Evolutionary conservation across 2,113 vertebrate genomes (phyloP).

Genomic region (Phalacrocorax carbo): DNA sequence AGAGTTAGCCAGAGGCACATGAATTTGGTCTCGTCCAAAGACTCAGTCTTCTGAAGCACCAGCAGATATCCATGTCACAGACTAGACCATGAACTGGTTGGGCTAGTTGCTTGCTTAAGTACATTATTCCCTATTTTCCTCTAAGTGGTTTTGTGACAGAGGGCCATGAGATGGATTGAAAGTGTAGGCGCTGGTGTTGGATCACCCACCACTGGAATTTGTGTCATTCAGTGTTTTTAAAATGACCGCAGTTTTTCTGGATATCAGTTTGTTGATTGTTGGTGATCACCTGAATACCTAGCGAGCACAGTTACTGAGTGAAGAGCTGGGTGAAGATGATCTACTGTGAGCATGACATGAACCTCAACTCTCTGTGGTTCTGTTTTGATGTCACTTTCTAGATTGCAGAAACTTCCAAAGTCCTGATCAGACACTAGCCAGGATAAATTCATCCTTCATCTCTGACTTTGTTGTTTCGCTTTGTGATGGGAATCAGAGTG

Average conservation of each 20-base stretch:
- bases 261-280: not conserved
- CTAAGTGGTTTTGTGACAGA: not conserved
- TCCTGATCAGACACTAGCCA: not conserved
- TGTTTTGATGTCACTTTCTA: not conserved
- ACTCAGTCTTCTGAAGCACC: not conserved
- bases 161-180: not conserved
- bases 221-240: not conserved
- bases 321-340: not conserved
- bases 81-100: not conserved
- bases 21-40: not conserved
- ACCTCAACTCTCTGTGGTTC: not conserved
- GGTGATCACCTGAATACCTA: not conserved
- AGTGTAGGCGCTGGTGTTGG: not conserved
- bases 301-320: not conserved
- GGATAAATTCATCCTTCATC: not conserved
- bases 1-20: not conserved
- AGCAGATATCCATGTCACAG: not conserved
- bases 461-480: not conserved
- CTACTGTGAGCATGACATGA: not conserved
- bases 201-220: not conserved
- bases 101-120: not conserved
- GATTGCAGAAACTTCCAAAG: not conserved
- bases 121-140: not conserved
- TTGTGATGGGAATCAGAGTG: not conserved
- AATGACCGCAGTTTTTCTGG: not conserved